These are phyloP conservation scores for Drosophila serrata DNA, from an alignment of 1,140 invertebrate species.

Conservation along the genomic window DNA sequence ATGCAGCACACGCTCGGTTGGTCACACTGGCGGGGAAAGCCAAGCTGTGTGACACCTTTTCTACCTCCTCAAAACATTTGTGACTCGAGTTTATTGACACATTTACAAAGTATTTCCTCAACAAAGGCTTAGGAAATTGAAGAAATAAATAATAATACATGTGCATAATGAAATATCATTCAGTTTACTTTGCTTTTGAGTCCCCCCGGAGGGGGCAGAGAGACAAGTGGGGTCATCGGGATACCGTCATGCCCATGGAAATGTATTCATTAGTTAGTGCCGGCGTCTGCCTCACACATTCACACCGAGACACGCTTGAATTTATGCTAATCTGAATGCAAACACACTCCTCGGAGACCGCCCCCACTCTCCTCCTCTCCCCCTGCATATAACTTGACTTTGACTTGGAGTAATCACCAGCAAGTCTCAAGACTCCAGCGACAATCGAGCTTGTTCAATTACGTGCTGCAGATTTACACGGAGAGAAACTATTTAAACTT, in stretches of 20 bases:
- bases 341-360: conserved; percentile 47
- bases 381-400: conserved; percentile 40
- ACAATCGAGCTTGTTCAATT: conserved; percentile 61
- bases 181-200: background rate
- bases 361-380: too few species aligned
- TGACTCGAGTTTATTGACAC: background rate
- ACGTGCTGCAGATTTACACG: conserved; percentile 34
- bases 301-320: conserved; percentile 52
- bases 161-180: background rate
- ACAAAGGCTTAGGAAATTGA: background rate
- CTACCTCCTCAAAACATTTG: background rate
- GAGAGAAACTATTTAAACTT: background rate
- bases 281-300: conserved; percentile 50
- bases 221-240: conserved; percentile 23
- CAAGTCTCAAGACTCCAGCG: conserved; percentile 44
- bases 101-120: background rate
- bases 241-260: conserved; percentile 50
- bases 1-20: conserved; percentile 1
- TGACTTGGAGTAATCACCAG: conserved; percentile 65
- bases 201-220: background rate
- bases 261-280: conserved; percentile 77
- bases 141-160: background rate
- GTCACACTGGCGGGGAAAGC: background rate
- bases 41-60: background rate
- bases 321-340: conserved; percentile 78